phyloP scores from a whole-genome alignment of 2,113 vertebrate genomes.

The Dipodomys stephensi region DNA sequence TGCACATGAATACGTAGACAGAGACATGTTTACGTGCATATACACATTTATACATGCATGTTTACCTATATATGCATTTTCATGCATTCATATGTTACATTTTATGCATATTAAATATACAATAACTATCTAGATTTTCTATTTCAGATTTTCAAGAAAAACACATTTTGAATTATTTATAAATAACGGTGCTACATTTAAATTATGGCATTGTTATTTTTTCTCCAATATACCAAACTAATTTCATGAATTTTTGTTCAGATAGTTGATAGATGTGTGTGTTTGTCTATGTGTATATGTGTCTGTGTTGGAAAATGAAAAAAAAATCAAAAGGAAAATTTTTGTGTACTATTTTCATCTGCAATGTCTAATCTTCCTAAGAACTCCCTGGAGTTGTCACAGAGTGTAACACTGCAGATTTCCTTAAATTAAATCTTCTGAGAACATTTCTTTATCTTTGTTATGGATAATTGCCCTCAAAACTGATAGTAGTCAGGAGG shows the following conservation, averaged over 20 bases:
- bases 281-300: not conserved
- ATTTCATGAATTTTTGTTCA: not conserved
- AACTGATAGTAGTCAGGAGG: not conserved
- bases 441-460: slow-evolving; percentile 57
- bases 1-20: no score
- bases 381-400: not conserved
- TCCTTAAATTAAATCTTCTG: slow-evolving; percentile 55
- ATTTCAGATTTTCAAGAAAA: not conserved
- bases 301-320: not conserved
- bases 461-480: slow-evolving; percentile 55
- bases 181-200: not conserved
- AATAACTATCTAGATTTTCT: not conserved
- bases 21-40: no score
- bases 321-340: not conserved
- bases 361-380: not conserved
- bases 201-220: not conserved
- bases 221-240: not conserved
- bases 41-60: no score
- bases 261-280: no score
- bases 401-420: slow-evolving; percentile 1
- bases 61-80: no score
- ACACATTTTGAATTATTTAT: not conserved
- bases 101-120: no score
- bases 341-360: not conserved
- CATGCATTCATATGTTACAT: no score